A percentile compares a stretch with the other conserved stretches of the same genome.
phyloP scores from a whole-genome alignment of 2,113 vertebrate genomes.

The Pseudonaja textilis region DNA sequence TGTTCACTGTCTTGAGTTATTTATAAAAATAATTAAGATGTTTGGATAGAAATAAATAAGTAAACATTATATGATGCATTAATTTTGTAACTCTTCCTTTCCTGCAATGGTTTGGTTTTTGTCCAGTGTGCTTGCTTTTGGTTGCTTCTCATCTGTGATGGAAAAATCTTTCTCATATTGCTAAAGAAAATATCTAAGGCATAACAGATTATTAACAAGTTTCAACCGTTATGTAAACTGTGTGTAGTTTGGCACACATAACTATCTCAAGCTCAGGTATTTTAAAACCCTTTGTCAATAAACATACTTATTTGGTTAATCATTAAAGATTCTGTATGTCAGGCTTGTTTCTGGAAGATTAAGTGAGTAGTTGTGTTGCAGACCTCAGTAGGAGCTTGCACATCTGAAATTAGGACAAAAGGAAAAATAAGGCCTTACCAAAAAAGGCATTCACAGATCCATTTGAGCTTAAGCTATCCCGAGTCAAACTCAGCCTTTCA shows the following conservation, averaged over 20 bases:
- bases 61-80: neutral
- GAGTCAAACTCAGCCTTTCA: neutral
- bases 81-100: neutral
- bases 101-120: neutral
- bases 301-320: neutral
- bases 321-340: neutral
- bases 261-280: neutral
- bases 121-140: neutral
- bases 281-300: neutral
- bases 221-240: neutral
- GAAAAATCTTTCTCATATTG: neutral
- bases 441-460: neutral
- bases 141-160: neutral
- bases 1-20: neutral
- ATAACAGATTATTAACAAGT: neutral
- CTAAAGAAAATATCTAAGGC: neutral
- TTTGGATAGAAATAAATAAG: neutral
- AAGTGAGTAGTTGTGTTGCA: neutral
- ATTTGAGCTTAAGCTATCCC: too few relatives aligned
- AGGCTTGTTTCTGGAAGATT: neutral
- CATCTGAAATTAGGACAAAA: neutral
- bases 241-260: neutral
- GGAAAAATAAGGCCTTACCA: neutral
- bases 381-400: neutral
- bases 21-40: neutral